A percentile compares a stretch with the other conserved stretches of the same genome.
phyloP scores from a whole-genome alignment of 2,797 vertebrate genomes.

The Ceyx erithaca region DNA sequence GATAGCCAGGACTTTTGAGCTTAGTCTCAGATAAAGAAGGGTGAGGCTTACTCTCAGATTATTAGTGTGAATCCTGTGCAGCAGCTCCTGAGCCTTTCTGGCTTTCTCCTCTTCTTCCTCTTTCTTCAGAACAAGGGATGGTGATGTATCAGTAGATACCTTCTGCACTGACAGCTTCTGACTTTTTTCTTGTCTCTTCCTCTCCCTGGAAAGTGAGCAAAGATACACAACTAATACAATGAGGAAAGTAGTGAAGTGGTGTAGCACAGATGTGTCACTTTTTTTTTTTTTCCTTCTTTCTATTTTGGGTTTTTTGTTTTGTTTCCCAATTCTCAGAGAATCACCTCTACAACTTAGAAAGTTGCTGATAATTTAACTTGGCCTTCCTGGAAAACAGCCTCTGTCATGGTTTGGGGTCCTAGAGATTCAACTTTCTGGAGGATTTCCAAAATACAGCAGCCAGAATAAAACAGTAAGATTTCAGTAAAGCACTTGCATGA shows the following conservation, averaged over 20 bases:
- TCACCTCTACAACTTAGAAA: background rate
- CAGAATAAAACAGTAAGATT: background rate
- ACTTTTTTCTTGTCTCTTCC: slow-evolving; percentile 69
- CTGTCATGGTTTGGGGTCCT: background rate
- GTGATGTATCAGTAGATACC: background rate
- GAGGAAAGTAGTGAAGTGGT: background rate
- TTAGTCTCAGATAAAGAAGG: background rate
- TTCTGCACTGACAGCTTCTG: slow-evolving; percentile 15
- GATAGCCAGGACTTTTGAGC: background rate
- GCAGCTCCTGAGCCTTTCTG: slow-evolving; percentile 60
- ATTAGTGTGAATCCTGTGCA: slow-evolving; percentile 65
- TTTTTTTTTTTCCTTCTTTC: background rate
- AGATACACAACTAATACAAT: background rate
- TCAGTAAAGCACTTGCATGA: background rate
- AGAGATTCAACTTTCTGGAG: background rate
- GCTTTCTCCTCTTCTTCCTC: slow-evolving; percentile 66
- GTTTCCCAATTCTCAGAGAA: background rate
- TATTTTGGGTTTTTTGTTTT: too few species aligned
- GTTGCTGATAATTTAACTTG: background rate
- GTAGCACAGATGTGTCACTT: background rate
- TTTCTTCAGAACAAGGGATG: slow-evolving; percentile 10
- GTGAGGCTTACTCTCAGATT: slow-evolving; percentile 73
- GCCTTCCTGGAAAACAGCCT: background rate
- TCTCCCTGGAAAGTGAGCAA: slow-evolving; percentile 79
- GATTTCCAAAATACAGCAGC: background rate